phyloP scores from a whole-genome alignment of 2,888 invertebrate genomes.

The Microplitis manilae region DNA sequence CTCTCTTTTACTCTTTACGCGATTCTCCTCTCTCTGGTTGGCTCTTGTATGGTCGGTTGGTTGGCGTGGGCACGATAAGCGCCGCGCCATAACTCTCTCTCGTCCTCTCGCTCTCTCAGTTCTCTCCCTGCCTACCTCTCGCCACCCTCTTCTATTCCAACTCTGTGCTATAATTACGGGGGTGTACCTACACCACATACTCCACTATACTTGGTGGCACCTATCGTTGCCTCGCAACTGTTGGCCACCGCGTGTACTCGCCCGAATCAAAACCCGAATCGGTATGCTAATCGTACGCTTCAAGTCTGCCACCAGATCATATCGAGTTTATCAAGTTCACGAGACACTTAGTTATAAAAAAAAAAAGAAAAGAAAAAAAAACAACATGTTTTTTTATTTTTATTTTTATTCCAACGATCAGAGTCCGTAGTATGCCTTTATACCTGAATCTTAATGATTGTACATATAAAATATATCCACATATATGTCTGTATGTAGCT shows the following conservation, averaged over 20 bases:
- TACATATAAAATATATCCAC: background rate
- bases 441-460: background rate
- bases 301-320: background rate
- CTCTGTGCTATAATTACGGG: constrained; percentile 41
- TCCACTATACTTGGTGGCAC: constrained; percentile 14
- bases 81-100: constrained; percentile 63
- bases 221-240: constrained; percentile 43
- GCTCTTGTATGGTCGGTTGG: constrained; percentile 21
- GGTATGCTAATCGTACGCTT: constrained; percentile 27
- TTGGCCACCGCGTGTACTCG: constrained; percentile 34
- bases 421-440: background rate
- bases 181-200: constrained; percentile 21
- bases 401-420: background rate
- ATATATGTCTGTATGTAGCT: constrained; percentile 8
- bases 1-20: background rate
- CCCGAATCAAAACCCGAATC: constrained; percentile 35
- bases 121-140: constrained; percentile 40
- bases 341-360: too few relatives aligned
- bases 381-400: too few relatives aligned
- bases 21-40: constrained; percentile 21
- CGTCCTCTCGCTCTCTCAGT: constrained; percentile 35
- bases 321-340: background rate
- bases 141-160: constrained; percentile 25
- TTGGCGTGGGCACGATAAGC: constrained; percentile 53
- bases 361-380: too few relatives aligned